A percentile compares a stretch with the other conserved stretches of the same genome.
Conservation (phyloP, 2,888 invertebrate species). For the Caenorhabditis sp. region DNA sequence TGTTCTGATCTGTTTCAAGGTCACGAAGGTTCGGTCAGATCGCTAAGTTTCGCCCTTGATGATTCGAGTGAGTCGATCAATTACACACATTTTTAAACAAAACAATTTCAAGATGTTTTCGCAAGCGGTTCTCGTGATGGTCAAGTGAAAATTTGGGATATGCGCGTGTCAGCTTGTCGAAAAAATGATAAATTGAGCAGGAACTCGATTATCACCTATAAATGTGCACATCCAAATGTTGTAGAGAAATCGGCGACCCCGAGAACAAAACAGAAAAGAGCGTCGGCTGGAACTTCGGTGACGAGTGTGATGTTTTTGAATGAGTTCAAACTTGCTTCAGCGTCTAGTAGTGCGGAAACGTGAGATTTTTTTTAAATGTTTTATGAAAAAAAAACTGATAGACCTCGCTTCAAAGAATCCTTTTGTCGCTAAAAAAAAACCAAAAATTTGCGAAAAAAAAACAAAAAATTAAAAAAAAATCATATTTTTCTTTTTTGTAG, state of each 20-base stretch:
- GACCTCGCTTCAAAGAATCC: background rate
- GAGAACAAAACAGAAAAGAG: slow-evolving; percentile 12
- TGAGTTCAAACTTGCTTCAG: slow-evolving; percentile 21
- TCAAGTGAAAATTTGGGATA: slow-evolving; percentile 37
- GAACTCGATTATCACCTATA: slow-evolving; percentile 17
- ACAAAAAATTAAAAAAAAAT: no score
- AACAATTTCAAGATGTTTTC: slow-evolving; percentile 26
- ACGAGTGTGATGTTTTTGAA: slow-evolving; percentile 34
- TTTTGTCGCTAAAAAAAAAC: no score
- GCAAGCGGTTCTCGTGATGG: slow-evolving; percentile 34
- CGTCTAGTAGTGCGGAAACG: slow-evolving; percentile 19
- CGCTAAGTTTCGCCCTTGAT: slow-evolving; percentile 27
- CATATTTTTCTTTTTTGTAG: no score
- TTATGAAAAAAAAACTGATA: background rate
- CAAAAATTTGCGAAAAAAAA: no score
- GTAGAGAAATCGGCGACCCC: slow-evolving; percentile 20
- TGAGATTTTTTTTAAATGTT: background rate
- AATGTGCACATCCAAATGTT: slow-evolving; percentile 24
- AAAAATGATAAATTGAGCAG: slow-evolving; percentile 17
- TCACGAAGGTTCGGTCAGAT: slow-evolving; percentile 38
- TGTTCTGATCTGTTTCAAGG: slow-evolving; percentile 30
- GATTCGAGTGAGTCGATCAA: slow-evolving; percentile 28
- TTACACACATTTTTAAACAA: no score
- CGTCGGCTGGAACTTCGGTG: slow-evolving; percentile 15
- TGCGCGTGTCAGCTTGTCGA: slow-evolving; percentile 15